Percentiles rank a stretch among this genome's conserved stretches.
Evolutionary conservation across 2,888 invertebrate species (phyloP).

Genomic region (Amphipyra berbera): DNA sequence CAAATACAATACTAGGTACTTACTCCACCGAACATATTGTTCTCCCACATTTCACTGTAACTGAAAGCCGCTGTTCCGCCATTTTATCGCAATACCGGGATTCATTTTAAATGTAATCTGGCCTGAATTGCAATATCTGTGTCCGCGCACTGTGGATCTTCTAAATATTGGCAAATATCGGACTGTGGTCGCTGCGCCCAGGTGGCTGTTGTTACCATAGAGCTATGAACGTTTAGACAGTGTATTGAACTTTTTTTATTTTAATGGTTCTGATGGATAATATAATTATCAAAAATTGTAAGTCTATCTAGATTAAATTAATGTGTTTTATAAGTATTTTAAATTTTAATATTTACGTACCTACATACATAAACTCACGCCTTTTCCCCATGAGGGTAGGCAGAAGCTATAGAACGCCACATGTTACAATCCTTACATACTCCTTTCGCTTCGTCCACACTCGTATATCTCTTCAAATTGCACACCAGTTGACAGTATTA

Average conservation of each 20-base stretch:
- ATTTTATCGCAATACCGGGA: conserved; percentile 31
- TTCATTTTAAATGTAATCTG: conserved; percentile 70
- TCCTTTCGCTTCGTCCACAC: too few species aligned
- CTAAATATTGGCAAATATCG: conserved; percentile 75
- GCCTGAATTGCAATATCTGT: conserved; percentile 68
- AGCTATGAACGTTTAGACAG: conserved; percentile 14
- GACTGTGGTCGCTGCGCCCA: conserved; percentile 57
- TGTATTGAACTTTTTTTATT: background rate
- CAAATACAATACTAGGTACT: conserved; percentile 6
- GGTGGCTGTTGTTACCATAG: conserved; percentile 52
- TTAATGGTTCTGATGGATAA: too few species aligned
- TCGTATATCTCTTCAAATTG: too few species aligned
- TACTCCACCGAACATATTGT: conserved; percentile 12
- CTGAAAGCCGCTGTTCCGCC: conserved; percentile 35
- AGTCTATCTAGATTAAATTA: too few species aligned
- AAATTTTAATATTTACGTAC: too few species aligned
- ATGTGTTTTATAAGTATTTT: too few species aligned
- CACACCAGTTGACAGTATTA: too few species aligned
- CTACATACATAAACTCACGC: too few species aligned
- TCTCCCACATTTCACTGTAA: conserved; percentile 22
- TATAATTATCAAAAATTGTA: too few species aligned
- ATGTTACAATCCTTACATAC: too few species aligned
- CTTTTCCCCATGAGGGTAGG: too few species aligned
- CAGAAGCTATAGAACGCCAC: too few species aligned
- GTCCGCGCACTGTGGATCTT: conserved; percentile 54